Conservation (phyloP, 2,888 invertebrate species). For the Rhingia campestris region DNA sequence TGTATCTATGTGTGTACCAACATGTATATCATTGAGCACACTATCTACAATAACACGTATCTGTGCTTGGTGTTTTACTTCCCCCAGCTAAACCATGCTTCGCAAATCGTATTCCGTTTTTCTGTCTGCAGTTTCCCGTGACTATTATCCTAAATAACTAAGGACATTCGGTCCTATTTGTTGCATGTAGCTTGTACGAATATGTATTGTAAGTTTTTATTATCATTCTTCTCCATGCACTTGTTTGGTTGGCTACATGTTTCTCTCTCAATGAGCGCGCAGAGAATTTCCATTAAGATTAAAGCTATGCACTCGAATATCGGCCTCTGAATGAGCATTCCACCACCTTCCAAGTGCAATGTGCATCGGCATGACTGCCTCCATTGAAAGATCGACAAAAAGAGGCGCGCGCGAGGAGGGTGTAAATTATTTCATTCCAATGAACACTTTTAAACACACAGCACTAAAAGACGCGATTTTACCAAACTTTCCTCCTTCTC, state of each 20-base stretch:
- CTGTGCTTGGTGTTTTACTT: not conserved
- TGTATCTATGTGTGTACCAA: slow-evolving; percentile 10
- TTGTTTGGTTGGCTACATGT: slow-evolving; percentile 25
- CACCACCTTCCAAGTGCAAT: slow-evolving; percentile 20
- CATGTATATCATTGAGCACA: slow-evolving; percentile 3
- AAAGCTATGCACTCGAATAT: slow-evolving; percentile 17
- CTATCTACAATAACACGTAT: not conserved
- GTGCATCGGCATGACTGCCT: slow-evolving; percentile 37
- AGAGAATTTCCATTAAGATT: slow-evolving; percentile 34
- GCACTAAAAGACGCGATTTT: slow-evolving; percentile 31
- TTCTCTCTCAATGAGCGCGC: slow-evolving; percentile 24
- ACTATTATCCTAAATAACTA: slow-evolving; percentile 61
- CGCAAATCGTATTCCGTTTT: slow-evolving; percentile 36
- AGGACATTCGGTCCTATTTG: slow-evolving; percentile 50
- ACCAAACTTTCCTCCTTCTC: not conserved
- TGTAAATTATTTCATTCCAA: slow-evolving; percentile 40
- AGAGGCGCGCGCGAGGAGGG: not conserved
- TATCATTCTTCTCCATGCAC: slow-evolving; percentile 18
- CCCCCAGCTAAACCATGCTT: slow-evolving; percentile 20
- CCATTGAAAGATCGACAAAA: slow-evolving; percentile 9
- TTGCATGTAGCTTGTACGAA: slow-evolving; percentile 10
- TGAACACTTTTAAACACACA: slow-evolving; percentile 40
- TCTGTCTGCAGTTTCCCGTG: slow-evolving; percentile 42
- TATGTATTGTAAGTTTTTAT: slow-evolving; percentile 26
- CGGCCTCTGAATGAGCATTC: slow-evolving; percentile 27